Base-by-base conservation (phyloP, 2,113 vertebrate species). In the Osmerus eperlanus region DNA sequence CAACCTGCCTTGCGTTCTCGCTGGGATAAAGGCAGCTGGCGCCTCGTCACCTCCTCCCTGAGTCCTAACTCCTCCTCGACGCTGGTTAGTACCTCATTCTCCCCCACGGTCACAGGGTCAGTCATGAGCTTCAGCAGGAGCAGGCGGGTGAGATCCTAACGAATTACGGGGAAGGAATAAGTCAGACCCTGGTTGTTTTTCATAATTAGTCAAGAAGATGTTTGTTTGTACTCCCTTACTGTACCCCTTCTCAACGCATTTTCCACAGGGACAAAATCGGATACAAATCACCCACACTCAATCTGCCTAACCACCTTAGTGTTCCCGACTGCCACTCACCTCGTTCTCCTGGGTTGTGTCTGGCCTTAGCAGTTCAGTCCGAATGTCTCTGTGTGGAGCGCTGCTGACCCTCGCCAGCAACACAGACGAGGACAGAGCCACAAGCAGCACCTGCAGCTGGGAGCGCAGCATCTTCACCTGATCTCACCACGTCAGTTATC, bases 1-100 rank as follows among this genome's bases (percentile, higher is more conserved):
- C 93, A 93, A 73, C 92, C 92, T 0, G 89, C 87, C 58, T 93
- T 93, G 61, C 93, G 87, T 67, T 90, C 88, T 15, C 93, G 82
- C 3, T 89, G 89, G 1, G 87, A 71, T 19, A 86, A 67, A 2
- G 86, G 86, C 36, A 91, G 68, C 69, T 92, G 88, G 15, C 91
- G 81, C 14, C 88, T 83, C 67, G 71, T 72, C 81, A 85, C 66
- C 54, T 78, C 80, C 65, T 75, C 79, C 32, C 75, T 68, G 36
- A 73, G 60, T 4, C 77, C 75, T 23, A 60, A 19, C 3, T 81
- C 73, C 12, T 84, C 86, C 54, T 87, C 79, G 53, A 65, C 59
- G 65, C 67, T 66, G 0, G 78, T 75, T 29, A 85, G 73, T 63
- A 25, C 60, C 58, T 87, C 72, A 0, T 78, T 79, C 32, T 69